Base-by-base conservation (phyloP, 2,797 vertebrate species). In the Iguana delicatissima region DNA sequence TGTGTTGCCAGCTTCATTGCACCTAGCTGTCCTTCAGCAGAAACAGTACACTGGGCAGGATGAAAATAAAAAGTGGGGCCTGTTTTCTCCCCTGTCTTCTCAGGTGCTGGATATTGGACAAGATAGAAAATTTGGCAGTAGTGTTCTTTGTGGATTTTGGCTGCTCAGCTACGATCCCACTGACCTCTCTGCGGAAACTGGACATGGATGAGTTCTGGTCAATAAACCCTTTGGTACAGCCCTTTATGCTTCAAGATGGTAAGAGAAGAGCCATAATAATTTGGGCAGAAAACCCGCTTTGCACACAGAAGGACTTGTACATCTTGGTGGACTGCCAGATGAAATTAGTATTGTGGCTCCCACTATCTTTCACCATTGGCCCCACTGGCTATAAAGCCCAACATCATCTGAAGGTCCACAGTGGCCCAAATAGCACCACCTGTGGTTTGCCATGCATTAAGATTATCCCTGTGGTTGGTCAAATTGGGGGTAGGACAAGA, bases 71-170 rank as follows among this genome's bases (percentile, higher is more conserved):
- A 62, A 22, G 20, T 1, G 4, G 20, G 20, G 20, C 18, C 59
- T 22, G 5, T 22, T 62, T 62, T 62, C 59, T 1, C 20, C 20
- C 20, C 59, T 62, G 20, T 62, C 59, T 6, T 22, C 16, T 59
- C 16, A 62, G 59, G 20, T 62, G 59, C 81, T 96, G 95, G 94
- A 91, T 94, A 13, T 18, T 93, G 29, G 92, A 91, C 7, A 74
- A 57, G 0, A 32, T 74, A 14, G 93, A 64, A 1, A 26, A 64
- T 64, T 22, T 74, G 29, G 94, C 89, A 1, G 50, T 93, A 16
- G 91, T 93, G 24, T 83, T 89, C 64, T 92, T 94, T 14, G 10
- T 91, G 12, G 94, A 94, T 67, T 95, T 93, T 7, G 93, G 92
- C 16, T 18, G 1, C 16, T 90, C 13, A 0, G 76, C 92, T 32